Conservation (phyloP, 2,888 invertebrate genomes). For the Noctua fimbriata region DNA sequence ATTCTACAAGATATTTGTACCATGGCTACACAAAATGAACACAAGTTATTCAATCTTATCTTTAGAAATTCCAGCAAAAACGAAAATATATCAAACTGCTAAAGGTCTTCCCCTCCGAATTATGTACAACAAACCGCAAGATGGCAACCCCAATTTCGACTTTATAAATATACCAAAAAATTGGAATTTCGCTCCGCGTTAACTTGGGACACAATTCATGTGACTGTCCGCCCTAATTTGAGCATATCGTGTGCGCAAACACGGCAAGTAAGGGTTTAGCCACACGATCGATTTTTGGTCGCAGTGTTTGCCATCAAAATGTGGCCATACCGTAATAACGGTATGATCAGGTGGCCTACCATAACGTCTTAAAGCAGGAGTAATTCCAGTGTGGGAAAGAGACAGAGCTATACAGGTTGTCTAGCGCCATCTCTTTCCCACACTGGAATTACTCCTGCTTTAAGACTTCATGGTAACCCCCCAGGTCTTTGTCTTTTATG, state of each 20-base stretch:
- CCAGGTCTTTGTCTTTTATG: neutral
- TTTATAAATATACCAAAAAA: slow-evolving; percentile 31
- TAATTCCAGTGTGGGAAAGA: no score
- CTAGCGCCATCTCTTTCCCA: no score
- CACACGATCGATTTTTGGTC: slow-evolving; percentile 12
- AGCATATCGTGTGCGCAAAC: slow-evolving; percentile 44
- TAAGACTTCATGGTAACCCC: no score
- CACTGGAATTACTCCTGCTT: no score
- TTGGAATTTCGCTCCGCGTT: slow-evolving; percentile 34
- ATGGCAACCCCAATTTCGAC: slow-evolving; percentile 10
- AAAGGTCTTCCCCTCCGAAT: slow-evolving; percentile 9
- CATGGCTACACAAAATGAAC: neutral
- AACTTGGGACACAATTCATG: slow-evolving; percentile 54
- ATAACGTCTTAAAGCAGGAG: no score
- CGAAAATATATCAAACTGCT: slow-evolving; percentile 3
- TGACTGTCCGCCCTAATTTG: slow-evolving; percentile 50
- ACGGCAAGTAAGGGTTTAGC: slow-evolving; percentile 33
- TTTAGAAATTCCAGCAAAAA: neutral
- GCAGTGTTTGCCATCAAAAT: neutral
- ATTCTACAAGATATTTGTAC: slow-evolving; percentile 58
- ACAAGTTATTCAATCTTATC: neutral
- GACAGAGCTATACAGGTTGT: no score
- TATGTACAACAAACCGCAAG: slow-evolving; percentile 25
- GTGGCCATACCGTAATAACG: no score
- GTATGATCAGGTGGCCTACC: no score